phyloP scores from a whole-genome alignment of 2,113 vertebrate genomes.

The Albula goreensis region DNA sequence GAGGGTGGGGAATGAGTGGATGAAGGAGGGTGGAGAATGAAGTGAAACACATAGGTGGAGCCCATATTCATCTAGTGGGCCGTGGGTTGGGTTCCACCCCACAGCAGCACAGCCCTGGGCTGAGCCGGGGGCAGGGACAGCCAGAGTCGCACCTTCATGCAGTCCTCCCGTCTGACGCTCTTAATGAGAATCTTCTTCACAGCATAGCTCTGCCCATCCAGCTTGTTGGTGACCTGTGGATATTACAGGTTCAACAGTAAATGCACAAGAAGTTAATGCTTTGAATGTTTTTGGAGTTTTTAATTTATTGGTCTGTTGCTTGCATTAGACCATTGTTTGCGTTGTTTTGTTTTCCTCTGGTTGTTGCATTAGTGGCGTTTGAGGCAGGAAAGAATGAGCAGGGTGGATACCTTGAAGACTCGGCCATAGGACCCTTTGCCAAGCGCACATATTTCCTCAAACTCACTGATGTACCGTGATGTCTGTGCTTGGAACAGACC shows the following conservation, averaged over 20 bases:
- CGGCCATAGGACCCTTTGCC: constrained; percentile 93
- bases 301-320: too few species aligned
- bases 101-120: too few species aligned
- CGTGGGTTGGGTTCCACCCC: too few species aligned
- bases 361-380: background rate
- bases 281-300: too few species aligned
- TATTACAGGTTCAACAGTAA: background rate
- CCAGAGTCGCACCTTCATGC: constrained; percentile 81
- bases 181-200: constrained; percentile 96
- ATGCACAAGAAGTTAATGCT: background rate
- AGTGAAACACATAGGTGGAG: too few species aligned
- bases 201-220: constrained; percentile 92
- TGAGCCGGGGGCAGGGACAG: background rate
- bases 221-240: constrained; percentile 89
- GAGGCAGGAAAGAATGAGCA: background rate
- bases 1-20: too few species aligned
- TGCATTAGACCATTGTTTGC: too few species aligned
- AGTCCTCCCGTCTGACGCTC: constrained; percentile 86
- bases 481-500: constrained; percentile 86
- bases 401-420: constrained; percentile 84
- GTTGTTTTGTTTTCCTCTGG: background rate
- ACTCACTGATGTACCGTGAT: constrained; percentile 92
- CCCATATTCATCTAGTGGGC: too few species aligned
- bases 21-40: too few species aligned
- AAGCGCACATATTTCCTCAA: constrained; percentile 83